Conservation (phyloP, 2,797 vertebrate genomes). For the Tiaroga cobitis region DNA sequence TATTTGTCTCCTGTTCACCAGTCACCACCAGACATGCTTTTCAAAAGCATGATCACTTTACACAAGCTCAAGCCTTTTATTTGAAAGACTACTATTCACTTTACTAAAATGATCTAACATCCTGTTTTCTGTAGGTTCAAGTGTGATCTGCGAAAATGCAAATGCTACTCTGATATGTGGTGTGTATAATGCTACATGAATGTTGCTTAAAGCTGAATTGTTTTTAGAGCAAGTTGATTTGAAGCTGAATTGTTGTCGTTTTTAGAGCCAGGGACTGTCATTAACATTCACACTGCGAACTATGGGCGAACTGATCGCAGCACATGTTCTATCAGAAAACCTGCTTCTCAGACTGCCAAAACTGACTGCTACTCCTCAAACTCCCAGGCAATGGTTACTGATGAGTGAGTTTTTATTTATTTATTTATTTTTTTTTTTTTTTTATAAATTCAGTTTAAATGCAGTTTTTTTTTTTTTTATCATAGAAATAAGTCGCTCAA, state of each 20-base stretch:
- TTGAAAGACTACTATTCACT: too few species aligned
- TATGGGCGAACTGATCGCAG: constrained; percentile 34
- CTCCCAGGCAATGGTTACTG: neutral
- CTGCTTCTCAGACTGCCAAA: neutral
- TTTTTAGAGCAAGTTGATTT: neutral
- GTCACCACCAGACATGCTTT: too few species aligned
- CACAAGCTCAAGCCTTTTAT: too few species aligned
- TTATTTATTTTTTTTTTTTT: too few species aligned
- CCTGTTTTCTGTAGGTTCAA: neutral
- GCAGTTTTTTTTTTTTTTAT: too few species aligned
- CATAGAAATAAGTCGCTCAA: too few species aligned
- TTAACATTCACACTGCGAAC: constrained; percentile 25
- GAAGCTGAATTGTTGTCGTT: neutral
- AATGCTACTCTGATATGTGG: constrained; percentile 32
- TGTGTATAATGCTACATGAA: constrained; percentile 21
- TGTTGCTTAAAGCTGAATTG: neutral
- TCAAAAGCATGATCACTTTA: too few species aligned
- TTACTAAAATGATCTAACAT: neutral
- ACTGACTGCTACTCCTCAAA: constrained; percentile 6
- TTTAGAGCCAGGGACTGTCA: neutral
- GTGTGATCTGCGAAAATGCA: constrained; percentile 3
- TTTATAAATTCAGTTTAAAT: too few species aligned
- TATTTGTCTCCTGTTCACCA: too few species aligned
- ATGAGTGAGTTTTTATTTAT: constrained; percentile 1
- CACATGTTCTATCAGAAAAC: constrained; percentile 27